These are phyloP conservation scores for Chaenogobius annularis DNA, from an alignment of 2,113 vertebrate genomes.

Conservation along the genomic window DNA sequence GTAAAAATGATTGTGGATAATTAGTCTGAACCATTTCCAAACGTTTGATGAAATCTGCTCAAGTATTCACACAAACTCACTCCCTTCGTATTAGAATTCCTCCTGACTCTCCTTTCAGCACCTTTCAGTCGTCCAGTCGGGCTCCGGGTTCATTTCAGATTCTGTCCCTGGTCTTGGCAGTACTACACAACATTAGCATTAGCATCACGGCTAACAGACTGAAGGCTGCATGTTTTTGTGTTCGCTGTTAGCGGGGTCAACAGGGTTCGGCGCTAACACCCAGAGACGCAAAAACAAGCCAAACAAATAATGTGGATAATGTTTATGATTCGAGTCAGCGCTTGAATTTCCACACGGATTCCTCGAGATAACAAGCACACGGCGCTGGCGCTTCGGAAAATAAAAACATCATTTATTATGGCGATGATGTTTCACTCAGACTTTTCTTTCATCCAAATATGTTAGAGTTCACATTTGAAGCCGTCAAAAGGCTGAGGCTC, in stretches of 20 bases:
- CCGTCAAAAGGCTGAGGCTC: too few species aligned
- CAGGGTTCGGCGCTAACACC: neutral
- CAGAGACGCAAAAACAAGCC: neutral
- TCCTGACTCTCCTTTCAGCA: neutral
- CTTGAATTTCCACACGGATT: neutral
- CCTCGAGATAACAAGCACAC: neutral
- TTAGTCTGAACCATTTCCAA: too few species aligned
- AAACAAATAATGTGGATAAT: neutral
- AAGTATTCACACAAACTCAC: neutral
- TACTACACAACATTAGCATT: neutral
- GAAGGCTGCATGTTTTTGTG: neutral
- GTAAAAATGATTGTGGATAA: too few species aligned
- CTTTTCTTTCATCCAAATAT: too few species aligned
- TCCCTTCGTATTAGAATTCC: neutral
- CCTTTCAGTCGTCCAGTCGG: neutral
- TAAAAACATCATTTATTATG: too few species aligned
- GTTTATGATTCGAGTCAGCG: neutral
- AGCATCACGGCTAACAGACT: neutral
- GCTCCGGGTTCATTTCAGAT: neutral
- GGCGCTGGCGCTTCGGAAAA: too few species aligned
- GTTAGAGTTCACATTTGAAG: too few species aligned
- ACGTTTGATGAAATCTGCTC: neutral
- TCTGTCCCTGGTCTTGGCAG: neutral
- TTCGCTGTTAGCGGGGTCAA: neutral
- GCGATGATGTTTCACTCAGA: too few species aligned